Percentiles rank a stretch among this genome's conserved stretches.
Evolutionary conservation across 2,113 vertebrate genomes (phyloP).

Genomic region (Crotalus horridus): DNA sequence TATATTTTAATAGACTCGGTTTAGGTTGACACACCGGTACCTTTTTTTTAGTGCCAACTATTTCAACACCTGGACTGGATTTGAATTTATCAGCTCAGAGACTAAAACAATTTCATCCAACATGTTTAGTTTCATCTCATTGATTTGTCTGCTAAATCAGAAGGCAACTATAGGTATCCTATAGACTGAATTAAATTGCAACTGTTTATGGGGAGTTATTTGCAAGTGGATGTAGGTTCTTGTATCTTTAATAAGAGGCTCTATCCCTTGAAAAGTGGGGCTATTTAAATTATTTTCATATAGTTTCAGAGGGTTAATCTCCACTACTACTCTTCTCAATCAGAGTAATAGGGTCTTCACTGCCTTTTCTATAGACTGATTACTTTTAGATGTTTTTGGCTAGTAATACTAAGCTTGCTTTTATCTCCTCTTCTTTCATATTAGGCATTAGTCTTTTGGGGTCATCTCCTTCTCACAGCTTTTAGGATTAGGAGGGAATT

Average conservation of each 20-base stretch:
- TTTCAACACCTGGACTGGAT: not conserved
- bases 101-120: not conserved
- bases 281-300: not conserved
- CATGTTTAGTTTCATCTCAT: not conserved
- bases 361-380: not conserved
- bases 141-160: not conserved
- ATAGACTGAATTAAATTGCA: not conserved
- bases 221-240: not conserved
- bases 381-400: not conserved
- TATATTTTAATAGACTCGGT: not conserved
- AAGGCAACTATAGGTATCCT: not conserved
- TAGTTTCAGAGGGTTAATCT: not conserved
- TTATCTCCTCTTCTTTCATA: not conserved
- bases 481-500: not conserved
- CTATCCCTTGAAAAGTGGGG: not conserved
- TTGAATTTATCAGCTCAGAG: not conserved
- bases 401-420: not conserved
- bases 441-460: not conserved
- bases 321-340: not conserved
- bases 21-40: not conserved
- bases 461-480: not conserved
- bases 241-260: not conserved
- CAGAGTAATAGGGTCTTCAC: not conserved
- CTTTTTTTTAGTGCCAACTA: not conserved
- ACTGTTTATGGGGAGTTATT: not conserved